phyloP scores from a whole-genome alignment of 2,888 invertebrate species.

The Cybosia mesomella region DNA sequence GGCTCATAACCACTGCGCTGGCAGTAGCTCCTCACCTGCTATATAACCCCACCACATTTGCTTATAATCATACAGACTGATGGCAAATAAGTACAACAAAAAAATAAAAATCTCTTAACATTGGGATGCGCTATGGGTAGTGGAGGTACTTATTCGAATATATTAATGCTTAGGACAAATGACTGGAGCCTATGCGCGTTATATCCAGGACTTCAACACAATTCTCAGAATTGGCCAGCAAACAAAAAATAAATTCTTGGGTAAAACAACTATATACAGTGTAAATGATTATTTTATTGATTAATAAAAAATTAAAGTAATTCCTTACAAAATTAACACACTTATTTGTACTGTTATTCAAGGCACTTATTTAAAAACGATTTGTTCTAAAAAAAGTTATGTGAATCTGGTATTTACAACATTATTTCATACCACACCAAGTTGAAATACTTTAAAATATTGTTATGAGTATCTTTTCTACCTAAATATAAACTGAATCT shows the following conservation, averaged over 20 bases:
- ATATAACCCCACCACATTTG: no score
- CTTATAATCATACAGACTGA: no score
- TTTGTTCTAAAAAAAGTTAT: not conserved
- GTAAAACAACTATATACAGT: not conserved
- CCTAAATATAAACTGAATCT: no score
- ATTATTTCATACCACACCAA: not conserved
- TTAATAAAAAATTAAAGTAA: slow-evolving; percentile 7
- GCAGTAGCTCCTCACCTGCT: no score
- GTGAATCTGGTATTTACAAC: not conserved
- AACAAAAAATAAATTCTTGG: not conserved
- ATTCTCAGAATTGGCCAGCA: not conserved
- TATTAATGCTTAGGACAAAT: no score
- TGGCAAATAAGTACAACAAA: no score
- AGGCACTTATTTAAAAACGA: not conserved
- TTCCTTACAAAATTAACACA: slow-evolving; percentile 7
- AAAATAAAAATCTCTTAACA: no score
- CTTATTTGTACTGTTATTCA: not conserved
- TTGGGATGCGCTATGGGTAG: no score
- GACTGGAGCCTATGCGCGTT: no score
- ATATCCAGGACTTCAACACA: not conserved
- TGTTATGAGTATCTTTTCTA: no score
- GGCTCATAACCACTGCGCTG: no score
- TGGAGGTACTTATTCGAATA: no score
- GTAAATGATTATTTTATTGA: slow-evolving; percentile 4
- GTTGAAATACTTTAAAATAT: not conserved